These are phyloP conservation scores for Mechanitis messenoides DNA, from an alignment of 2,888 invertebrate genomes.

Conservation along the genomic window DNA sequence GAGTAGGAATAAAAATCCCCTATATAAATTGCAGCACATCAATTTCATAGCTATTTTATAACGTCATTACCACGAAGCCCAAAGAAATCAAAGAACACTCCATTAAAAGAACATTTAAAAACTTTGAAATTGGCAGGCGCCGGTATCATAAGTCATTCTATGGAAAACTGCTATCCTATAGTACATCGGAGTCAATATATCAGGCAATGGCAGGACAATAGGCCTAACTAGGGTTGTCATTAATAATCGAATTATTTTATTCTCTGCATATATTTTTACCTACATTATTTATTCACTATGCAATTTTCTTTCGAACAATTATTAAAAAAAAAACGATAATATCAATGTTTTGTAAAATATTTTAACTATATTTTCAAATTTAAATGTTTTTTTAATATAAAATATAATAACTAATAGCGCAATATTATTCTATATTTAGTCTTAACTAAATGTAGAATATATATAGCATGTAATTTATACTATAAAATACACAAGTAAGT, in stretches of 20 bases:
- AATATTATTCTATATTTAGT: too few relatives aligned
- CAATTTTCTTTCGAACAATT: too few relatives aligned
- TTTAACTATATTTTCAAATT: too few relatives aligned
- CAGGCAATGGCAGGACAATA: conserved; percentile 35
- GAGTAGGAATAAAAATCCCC: not conserved
- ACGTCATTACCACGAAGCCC: conserved; percentile 10
- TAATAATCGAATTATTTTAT: not conserved
- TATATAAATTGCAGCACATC: conserved; percentile 4
- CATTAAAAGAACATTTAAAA: conserved; percentile 20
- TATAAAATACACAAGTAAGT: too few relatives aligned
- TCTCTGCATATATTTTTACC: too few relatives aligned
- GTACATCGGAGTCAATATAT: conserved; percentile 35
- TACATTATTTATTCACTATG: too few relatives aligned
- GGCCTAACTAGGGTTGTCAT: conserved; percentile 26
- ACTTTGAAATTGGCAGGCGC: conserved; percentile 17
- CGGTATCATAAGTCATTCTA: conserved; percentile 33
- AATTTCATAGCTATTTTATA: conserved; percentile 10
- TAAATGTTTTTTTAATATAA: not conserved
- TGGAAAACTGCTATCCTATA: conserved; percentile 32
- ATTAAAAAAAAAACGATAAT: too few relatives aligned
- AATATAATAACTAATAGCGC: too few relatives aligned
- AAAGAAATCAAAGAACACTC: conserved; percentile 13
- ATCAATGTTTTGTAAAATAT: too few relatives aligned
- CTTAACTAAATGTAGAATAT: too few relatives aligned
- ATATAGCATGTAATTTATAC: too few relatives aligned